Evolutionary conservation across 2,113 vertebrate species (phyloP).

Genomic region (Phoenicopterus ruber): DNA sequence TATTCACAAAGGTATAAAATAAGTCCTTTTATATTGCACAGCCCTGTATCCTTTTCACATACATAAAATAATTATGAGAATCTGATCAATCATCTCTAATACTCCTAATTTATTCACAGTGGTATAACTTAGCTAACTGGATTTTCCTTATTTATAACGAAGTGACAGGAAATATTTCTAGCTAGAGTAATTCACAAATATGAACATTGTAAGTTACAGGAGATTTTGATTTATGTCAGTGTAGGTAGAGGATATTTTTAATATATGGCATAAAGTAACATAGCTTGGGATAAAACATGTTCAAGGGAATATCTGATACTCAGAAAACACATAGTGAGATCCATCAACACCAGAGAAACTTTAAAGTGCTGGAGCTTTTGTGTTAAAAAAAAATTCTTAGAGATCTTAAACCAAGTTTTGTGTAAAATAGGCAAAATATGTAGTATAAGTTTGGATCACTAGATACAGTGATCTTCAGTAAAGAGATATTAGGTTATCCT

Average conservation of each 20-base stretch:
- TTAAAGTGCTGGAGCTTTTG: neutral
- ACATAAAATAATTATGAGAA: neutral
- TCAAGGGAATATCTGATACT: neutral
- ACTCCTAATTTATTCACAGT: neutral
- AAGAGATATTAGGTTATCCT: neutral
- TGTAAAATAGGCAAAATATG: neutral
- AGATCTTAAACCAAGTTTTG: neutral
- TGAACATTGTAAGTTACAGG: neutral
- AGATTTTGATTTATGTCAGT: neutral
- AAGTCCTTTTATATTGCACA: neutral
- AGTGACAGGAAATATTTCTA: neutral
- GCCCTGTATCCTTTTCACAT: neutral
- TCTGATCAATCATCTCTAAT: neutral
- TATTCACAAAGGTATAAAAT: neutral
- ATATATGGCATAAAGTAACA: neutral
- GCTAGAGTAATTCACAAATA: neutral
- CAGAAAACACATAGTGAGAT: neutral
- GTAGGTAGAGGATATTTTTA: neutral
- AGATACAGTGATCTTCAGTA: neutral
- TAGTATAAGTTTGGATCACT: neutral
- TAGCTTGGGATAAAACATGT: neutral
- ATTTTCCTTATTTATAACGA: neutral
- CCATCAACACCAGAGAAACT: neutral
- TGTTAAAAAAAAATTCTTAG: neutral
- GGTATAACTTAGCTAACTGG: neutral